phyloP scores from a whole-genome alignment of 1,140 invertebrate species.

The Caerostris darwini region DNA sequence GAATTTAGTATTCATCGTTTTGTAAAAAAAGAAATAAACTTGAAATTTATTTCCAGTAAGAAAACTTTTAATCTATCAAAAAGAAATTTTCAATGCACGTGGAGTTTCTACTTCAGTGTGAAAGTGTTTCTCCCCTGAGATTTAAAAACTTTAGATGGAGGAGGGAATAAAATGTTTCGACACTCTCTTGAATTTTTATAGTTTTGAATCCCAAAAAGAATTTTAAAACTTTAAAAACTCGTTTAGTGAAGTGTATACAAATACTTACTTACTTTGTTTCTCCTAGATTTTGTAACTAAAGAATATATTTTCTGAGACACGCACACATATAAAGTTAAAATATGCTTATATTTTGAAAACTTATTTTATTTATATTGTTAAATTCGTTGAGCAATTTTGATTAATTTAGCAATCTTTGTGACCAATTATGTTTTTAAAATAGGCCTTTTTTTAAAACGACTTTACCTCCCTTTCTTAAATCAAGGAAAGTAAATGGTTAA shows the following conservation, averaged over 20 bases:
- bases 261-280: neutral
- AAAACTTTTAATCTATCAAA: neutral
- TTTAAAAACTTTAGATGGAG: neutral
- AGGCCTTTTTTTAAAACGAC: too few species aligned
- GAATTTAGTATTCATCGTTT: neutral
- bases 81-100: neutral
- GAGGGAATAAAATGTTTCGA: neutral
- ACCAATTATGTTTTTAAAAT: too few species aligned
- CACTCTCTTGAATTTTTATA: neutral
- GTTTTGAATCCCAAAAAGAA: neutral
- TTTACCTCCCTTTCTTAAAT: too few species aligned
- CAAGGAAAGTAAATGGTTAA: too few species aligned
- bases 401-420: too few species aligned
- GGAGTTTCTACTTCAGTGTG: neutral
- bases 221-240: neutral
- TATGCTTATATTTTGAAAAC: too few species aligned
- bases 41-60: neutral
- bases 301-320: too few species aligned
- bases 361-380: too few species aligned
- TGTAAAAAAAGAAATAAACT: neutral
- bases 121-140: neutral
- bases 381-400: too few species aligned
- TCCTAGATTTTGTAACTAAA: too few species aligned
- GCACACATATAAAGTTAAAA: too few species aligned
- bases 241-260: neutral